Base-by-base conservation (phyloP, 2,888 invertebrate species). In the Rutpela maculata region DNA sequence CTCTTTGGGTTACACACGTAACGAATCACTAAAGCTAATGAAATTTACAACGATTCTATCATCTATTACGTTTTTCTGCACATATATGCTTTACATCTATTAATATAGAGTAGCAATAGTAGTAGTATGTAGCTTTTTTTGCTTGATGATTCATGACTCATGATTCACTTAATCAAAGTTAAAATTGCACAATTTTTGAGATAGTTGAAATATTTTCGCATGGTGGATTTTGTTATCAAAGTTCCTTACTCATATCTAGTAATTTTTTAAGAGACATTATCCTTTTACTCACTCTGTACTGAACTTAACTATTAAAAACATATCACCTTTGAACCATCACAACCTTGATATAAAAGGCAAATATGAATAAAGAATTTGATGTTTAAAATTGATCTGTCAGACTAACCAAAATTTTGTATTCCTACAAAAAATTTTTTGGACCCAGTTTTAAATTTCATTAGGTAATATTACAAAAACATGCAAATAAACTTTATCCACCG, bases 11-110 rank as follows among this genome's bases (percentile, higher is more conserved):
- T 70, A 75, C 75, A 79, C 79, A 77, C 60, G 43, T 70, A 70
- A 70, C 74, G 74, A 66, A 66, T 73, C 31, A 78, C 81, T 81
- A 81, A 80, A 81, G 81, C 81, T 81, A 81, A 78, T 74, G 63
- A 75, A 80, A 73, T 80, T 79, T 79, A 82, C 82, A 81, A 82
- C 82, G 81, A 82, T 78, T 77, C 80, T 81, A 80, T 77, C 70
- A 71, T 75, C 80, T 79, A 78, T 72, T 78, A 83, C 80, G 80
- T 70, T 78, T 75, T 77, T 80, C 62, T 74, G 68, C 74, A 75
- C 74, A 80, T 35, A 75, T 65, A 79, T 77, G 72, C 74, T 78
- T 75, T 75, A 78, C 74, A 78, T 78, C 78, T 78, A 78, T 56
- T 56, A 69, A 38, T 50, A 69, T 70, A 38, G 59, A 60, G 60